Evolutionary conservation across 2,113 vertebrate species (phyloP), one percentile per base, ranked within the genome.

Genomic region (Oryzias woworae): DNA sequence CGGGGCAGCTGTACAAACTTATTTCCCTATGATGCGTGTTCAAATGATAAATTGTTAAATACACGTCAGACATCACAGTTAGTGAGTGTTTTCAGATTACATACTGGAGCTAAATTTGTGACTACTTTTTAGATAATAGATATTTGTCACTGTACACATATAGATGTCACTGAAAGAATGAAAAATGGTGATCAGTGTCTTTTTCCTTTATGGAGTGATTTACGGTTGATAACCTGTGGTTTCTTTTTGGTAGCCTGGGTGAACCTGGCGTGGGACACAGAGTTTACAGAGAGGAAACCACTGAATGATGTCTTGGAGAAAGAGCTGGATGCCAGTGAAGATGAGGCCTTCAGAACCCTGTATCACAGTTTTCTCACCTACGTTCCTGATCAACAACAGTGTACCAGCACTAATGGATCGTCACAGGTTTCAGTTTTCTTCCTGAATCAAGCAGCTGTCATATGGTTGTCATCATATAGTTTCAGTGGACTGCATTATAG

Each of bases 221-320:
- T 18, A 2, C 46, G 18, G 46, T 10, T 48, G 15, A 2, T 48
- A 7, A 20, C 3, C 47, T 80, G 31, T 76, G 31, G 7, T 75
- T 77, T 60, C 20, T 81, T 36, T 36, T 36, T 36, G 8, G 36
- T 36, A 99, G 97, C 23, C 3, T 99, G 97, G 96, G 95, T 93
- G 42, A 86, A 92, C 6, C 17, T 84, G 0, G 90, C 91, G 0
- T 98, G 97, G 97, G 94, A 96, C 0, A 61, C 89, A 22, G 96
- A 98, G 53, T 98, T 99, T 87, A 96, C 91, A 0, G 95, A 98
- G 16, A 55, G 71, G 0, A 93, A 93, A 1, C 85, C 91, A 0
- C 81, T 98, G 66, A 94, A 97, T 47, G 1, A 82, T 3, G 5
- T 14, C 14, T 4, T 92, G 3, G 93, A 85, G 0, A 85, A 87